Evolutionary conservation across 2,113 vertebrate species (phyloP), one percentile per base, ranked within the genome.

Genomic region (Engraulis encrasicolus): DNA sequence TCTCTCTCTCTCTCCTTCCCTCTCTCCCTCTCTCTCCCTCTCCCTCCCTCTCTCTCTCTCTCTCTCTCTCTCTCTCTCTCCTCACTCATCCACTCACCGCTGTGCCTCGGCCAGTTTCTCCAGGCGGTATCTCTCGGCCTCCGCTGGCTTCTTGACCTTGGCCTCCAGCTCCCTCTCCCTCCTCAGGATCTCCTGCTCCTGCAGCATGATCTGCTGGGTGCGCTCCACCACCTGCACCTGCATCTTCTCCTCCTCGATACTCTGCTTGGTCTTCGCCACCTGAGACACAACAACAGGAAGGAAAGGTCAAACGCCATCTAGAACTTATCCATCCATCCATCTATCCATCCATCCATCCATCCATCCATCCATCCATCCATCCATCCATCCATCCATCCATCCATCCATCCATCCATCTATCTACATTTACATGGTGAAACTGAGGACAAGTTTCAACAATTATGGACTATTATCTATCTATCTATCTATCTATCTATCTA

Each of bases 181-280:
- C 37, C 97, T 93, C 6, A 92, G 92, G 83, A 97, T 96, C 92
- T 98, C 97, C 92, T 98, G 97, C 90, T 97, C 96, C 93, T 97
- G 97, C 78, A 98, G 92, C 31, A 87, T 92, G 92, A 97, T 96
- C 92, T 97, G 96, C 93, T 98, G 97, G 36, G 93, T 79, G 7
- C 96, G 94, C 91, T 98, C 97, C 80, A 98, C 96, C 87, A 98
- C 97, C 91, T 96, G 93, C 15, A 98, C 94, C 91, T 98, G 96
- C 89, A 97, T 97, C 83, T 94, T 94, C 93, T 97, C 96, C 86
- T 97, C 96, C 92, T 98, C 97, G 0, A 98, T 97, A 1, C 94
- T 93, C 89, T 98, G 97, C 94, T 97, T 98, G 0, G 97, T 98
- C 91, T 97, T 97, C 0, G 97, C 97, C 27, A 97, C 97, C 97